A percentile compares a stretch with the other conserved stretches of the same genome.
Conservation (phyloP, 2,888 invertebrate species). For the Ceraclea dissimilis region DNA sequence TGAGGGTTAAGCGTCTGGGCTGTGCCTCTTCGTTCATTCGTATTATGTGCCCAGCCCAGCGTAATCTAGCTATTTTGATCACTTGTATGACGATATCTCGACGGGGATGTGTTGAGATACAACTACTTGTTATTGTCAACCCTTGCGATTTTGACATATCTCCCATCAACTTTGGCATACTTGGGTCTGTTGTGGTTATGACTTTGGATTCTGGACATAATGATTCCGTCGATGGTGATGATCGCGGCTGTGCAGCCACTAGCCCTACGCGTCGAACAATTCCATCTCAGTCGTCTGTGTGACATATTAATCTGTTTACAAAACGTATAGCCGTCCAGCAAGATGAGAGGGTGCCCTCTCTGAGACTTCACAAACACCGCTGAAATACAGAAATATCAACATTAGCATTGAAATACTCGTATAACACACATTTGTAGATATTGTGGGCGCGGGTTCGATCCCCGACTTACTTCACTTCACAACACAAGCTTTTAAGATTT, state of each 20-base stretch:
- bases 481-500: too few species aligned
- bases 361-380: not conserved
- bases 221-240: not conserved
- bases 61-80: too few species aligned
- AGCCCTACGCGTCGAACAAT: conserved; percentile 2
- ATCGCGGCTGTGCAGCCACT: not conserved
- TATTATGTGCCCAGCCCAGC: too few species aligned
- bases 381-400: conserved; percentile 6
- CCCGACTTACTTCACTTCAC: too few species aligned
- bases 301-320: not conserved
- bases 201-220: not conserved
- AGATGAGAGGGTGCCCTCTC: conserved; percentile 1
- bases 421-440: too few species aligned
- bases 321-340: conserved; percentile 4
- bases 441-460: too few species aligned
- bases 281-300: conserved; percentile 3
- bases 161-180: conserved; percentile 1
- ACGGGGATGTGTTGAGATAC: too few species aligned
- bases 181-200: conserved; percentile 6
- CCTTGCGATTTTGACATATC: conserved; percentile 4
- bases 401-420: too few species aligned
- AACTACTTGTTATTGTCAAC: too few species aligned
- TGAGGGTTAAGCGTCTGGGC: too few species aligned
- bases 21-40: too few species aligned
- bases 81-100: too few species aligned